Evolutionary conservation across 2,888 invertebrate genomes (phyloP).

Genomic region (Polymixis flavicincta): DNA sequence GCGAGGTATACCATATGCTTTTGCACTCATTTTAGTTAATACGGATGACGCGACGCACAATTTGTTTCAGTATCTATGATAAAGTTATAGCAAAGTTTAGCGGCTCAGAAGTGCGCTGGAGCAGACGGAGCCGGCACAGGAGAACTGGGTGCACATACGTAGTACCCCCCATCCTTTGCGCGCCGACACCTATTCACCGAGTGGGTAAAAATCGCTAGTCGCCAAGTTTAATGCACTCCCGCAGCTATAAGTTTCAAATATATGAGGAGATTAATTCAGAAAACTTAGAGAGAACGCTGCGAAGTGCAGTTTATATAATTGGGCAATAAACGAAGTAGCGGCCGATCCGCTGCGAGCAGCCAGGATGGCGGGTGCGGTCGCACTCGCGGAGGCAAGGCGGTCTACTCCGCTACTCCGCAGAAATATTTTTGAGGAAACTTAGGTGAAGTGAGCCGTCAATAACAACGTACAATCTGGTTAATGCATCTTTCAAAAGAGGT

Average conservation of each 20-base stretch:
- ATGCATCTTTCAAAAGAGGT: neutral
- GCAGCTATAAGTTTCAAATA: conserved; percentile 58
- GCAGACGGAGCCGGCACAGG: neutral
- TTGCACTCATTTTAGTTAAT: too few species aligned
- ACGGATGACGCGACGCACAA: too few species aligned
- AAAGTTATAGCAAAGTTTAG: neutral
- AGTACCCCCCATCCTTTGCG: neutral
- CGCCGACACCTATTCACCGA: conserved; percentile 6
- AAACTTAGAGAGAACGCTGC: conserved; percentile 48
- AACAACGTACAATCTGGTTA: neutral
- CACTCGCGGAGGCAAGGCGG: neutral
- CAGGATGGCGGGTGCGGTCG: neutral
- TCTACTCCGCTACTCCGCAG: too few species aligned
- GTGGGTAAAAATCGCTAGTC: conserved; percentile 36
- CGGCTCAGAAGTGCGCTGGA: neutral
- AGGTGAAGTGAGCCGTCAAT: conserved; percentile 1
- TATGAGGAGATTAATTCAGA: conserved; percentile 56
- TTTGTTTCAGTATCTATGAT: neutral
- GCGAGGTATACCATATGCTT: too few species aligned
- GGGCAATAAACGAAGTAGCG: conserved; percentile 60
- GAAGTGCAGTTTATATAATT: conserved; percentile 61
- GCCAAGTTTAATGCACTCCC: conserved; percentile 53
- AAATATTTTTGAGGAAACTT: neutral
- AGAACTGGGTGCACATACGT: neutral
- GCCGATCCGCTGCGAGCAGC: conserved; percentile 16